Evolutionary conservation across 2,797 vertebrate genomes (phyloP), one percentile per base, ranked within the genome.

Genomic region (Lacerta bilineata): DNA sequence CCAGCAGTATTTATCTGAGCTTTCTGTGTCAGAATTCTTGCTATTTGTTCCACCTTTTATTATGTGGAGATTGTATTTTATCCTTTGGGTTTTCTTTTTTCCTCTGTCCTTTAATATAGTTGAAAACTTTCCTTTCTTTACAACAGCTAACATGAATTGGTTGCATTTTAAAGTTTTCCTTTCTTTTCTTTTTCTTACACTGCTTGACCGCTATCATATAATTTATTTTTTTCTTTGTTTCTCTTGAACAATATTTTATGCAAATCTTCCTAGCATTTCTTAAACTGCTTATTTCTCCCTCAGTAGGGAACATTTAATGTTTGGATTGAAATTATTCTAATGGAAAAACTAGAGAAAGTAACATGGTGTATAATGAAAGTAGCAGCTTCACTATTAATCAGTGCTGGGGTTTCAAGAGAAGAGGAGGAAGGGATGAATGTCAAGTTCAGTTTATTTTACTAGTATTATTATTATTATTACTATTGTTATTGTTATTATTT

Each of bases 251-350:
- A 90, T 86, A 64, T 68, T 69, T 87, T 89, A 93, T 87, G 76
- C 50, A 95, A 95, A 95, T 94, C 74, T 88, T 0, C 68, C 90
- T 89, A 88, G 41, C 86, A 74, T n/a, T 92, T 90, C 89, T 87
- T 77, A 87, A 1, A 17, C 8, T 92, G 87, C 64, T 88, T 10
- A 86, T 93, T 83, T 85, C n/a, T 4, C 9, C 46, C n/a, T 29
- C 90, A 93, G 82, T n/a, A 90, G 74, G 87, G 88, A 2, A 9
- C 1, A 76, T 93, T 93, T 91, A 87, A 90, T 87, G 41, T 88
- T 94, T 92, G 55, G 43, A 50, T 78, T 87, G 3, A 91, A 92
- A 86, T 91, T 91, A 90, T 91, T 93, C 87, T 90, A 66, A 84
- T 82, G 78, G 18, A 92, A 93, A 93, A 92, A 64, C 8, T 25